Conservation (phyloP, 2,797 vertebrate genomes). For the Cryptoblepharus egeriae region DNA sequence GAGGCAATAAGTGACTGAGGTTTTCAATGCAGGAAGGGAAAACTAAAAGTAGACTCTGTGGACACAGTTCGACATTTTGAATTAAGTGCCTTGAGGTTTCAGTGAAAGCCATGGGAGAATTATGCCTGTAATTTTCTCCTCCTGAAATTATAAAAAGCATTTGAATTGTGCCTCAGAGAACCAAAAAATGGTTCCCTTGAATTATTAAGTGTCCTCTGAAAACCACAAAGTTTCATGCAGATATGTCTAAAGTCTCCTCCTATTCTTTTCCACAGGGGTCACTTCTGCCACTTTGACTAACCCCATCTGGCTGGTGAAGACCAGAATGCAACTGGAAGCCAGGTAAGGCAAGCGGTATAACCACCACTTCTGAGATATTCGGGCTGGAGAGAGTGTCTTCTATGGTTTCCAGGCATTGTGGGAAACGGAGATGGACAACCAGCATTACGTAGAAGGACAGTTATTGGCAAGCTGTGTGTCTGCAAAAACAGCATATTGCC, state of each 20-base stretch:
- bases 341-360: conserved; percentile 50
- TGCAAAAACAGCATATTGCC: not conserved
- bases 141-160: not conserved
- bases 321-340: conserved; percentile 72
- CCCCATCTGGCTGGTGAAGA: conserved; percentile 75
- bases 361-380: not conserved
- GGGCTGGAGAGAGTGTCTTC: too few species aligned
- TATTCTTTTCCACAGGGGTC: conserved; percentile 57
- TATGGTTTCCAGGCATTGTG: not conserved
- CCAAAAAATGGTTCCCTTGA: not conserved
- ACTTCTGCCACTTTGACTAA: conserved; percentile 65
- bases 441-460: not conserved
- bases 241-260: not conserved
- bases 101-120: not conserved
- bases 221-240: conserved; percentile 8
- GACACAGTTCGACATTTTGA: not conserved
- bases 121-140: not conserved
- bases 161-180: not conserved
- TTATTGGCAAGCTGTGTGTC: not conserved
- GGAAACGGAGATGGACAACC: too few species aligned
- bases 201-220: not conserved
- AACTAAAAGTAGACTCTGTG: not conserved
- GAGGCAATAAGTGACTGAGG: not conserved
- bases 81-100: not conserved
- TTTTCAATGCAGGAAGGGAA: not conserved